These are phyloP conservation scores for Taurulus bubalis DNA, from an alignment of 2,113 vertebrate species.

Conservation along the genomic window DNA sequence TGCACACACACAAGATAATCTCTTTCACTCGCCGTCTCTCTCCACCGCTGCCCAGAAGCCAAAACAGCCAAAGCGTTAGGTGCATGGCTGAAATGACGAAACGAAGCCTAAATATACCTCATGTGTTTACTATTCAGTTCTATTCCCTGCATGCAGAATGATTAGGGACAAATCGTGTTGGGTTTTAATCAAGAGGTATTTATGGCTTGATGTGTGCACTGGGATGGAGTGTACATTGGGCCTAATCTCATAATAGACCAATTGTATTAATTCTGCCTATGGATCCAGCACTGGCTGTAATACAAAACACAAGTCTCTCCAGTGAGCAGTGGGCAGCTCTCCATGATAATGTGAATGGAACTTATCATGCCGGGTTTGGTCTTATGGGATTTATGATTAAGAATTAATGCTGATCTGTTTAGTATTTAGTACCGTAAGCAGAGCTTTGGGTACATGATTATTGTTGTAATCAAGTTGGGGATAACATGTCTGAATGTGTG, in stretches of 20 bases:
- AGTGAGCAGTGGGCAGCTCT: constrained; percentile 45
- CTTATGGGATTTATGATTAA: constrained; percentile 50
- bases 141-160: constrained; percentile 50
- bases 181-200: constrained; percentile 51
- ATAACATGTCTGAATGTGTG: constrained; percentile 36
- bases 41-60: constrained; percentile 38
- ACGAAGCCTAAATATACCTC: constrained; percentile 42
- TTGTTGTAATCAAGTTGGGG: constrained; percentile 28
- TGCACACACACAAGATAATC: constrained; percentile 18
- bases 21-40: constrained; percentile 27
- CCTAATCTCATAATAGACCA: constrained; percentile 52
- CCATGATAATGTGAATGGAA: constrained; percentile 49
- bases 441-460: constrained; percentile 45
- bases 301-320: constrained; percentile 50
- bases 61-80: constrained; percentile 23
- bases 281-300: constrained; percentile 29
- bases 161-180: constrained; percentile 55
- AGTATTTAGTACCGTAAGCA: constrained; percentile 31
- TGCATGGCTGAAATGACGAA: constrained; percentile 43
- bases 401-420: constrained; percentile 60
- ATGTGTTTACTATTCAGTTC: constrained; percentile 48
- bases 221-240: constrained; percentile 35
- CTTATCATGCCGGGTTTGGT: constrained; percentile 45
- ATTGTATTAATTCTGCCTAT: constrained; percentile 53
- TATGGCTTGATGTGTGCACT: constrained; percentile 39